A percentile compares a stretch with the other conserved stretches of the same genome.
These are phyloP conservation scores for Drosophila meridionalis DNA, from an alignment of 2,888 invertebrate genomes.

Conservation along the genomic window DNA sequence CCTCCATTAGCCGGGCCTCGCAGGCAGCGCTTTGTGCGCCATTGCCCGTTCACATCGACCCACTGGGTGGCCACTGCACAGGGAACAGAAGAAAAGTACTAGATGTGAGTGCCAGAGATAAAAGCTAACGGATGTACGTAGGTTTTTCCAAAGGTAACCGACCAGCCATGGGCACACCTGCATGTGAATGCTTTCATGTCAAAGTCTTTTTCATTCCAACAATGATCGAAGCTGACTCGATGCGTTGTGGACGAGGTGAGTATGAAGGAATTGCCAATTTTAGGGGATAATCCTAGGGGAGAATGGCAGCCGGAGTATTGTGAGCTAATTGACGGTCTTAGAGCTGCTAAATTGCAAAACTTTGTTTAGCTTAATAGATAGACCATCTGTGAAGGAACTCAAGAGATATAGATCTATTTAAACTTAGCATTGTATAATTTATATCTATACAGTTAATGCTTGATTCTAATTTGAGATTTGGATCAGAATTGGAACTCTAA, in stretches of 20 bases:
- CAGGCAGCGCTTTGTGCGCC: conserved; percentile 27
- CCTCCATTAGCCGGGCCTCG: not conserved
- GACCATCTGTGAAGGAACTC: too few species aligned
- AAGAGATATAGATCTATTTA: too few species aligned
- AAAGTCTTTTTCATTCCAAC: not conserved
- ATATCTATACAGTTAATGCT: too few species aligned
- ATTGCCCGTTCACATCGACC: conserved; percentile 32
- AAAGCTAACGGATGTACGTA: not conserved
- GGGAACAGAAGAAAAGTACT: not conserved
- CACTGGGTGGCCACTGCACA: conserved; percentile 49
- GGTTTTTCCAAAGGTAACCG: not conserved
- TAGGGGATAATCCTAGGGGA: too few species aligned
- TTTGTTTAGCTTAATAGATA: too few species aligned
- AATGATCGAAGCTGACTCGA: not conserved
- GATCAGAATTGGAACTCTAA: too few species aligned
- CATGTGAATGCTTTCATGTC: not conserved
- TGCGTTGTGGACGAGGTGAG: not conserved
- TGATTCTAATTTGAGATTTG: too few species aligned
- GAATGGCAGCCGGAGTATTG: too few species aligned
- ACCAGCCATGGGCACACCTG: not conserved
- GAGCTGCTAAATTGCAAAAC: too few species aligned
- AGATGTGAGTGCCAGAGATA: not conserved
- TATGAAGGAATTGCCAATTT: not conserved
- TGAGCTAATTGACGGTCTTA: too few species aligned
- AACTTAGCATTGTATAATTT: too few species aligned